phyloP scores from a whole-genome alignment of 2,888 invertebrate genomes.

The Charanyca ferruginea region DNA sequence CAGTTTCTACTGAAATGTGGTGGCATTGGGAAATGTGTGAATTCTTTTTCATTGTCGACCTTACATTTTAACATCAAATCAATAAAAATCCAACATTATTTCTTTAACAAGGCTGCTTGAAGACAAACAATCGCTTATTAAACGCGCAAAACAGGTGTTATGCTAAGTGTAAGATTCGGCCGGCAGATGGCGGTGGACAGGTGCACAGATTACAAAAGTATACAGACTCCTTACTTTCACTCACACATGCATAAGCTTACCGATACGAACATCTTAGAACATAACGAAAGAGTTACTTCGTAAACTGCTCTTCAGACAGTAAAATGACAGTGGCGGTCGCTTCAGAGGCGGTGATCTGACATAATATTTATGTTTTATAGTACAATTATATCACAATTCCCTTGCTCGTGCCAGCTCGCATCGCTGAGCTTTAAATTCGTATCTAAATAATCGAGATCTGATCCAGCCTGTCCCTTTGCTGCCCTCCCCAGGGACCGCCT shows the following conservation, averaged over 20 bases:
- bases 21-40: neutral
- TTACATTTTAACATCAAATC: constrained; percentile 16
- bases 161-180: constrained; percentile 56
- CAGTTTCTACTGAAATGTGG: neutral
- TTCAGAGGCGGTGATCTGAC: too few species aligned
- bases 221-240: constrained; percentile 3
- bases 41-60: neutral
- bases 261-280: neutral
- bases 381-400: too few species aligned
- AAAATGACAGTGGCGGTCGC: too few species aligned
- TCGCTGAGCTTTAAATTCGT: too few species aligned
- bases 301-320: neutral
- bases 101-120: constrained; percentile 30
- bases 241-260: neutral
- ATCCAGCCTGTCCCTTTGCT: too few species aligned
- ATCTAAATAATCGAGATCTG: too few species aligned
- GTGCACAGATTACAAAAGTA: constrained; percentile 43
- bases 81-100: constrained; percentile 25
- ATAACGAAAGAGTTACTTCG: neutral
- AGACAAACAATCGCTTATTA: constrained; percentile 21
- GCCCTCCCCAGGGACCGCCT: too few species aligned
- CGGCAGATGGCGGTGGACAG: constrained; percentile 65
- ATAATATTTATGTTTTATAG: too few species aligned
- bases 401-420: too few species aligned
- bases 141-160: constrained; percentile 66